Evolutionary conservation across 2,888 invertebrate species (phyloP).

Genomic region (Caenorhabditis afra): DNA sequence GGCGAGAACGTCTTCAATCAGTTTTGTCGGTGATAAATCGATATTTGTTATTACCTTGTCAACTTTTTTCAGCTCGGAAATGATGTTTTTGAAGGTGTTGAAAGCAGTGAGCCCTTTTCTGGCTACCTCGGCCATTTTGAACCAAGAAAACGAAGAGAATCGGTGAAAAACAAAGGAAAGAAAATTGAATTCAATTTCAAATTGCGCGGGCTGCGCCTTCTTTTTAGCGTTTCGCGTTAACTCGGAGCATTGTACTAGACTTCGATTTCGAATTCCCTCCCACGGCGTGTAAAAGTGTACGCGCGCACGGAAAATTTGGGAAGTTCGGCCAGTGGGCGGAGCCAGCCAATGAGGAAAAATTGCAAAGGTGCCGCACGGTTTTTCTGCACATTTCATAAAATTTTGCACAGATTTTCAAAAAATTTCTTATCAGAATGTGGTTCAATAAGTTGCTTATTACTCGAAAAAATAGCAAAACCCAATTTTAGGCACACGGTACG

Average conservation of each 20-base stretch:
- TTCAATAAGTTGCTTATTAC: no score
- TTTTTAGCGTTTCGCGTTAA: constrained; percentile 2
- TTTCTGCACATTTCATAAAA: no score
- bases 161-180: constrained; percentile 4
- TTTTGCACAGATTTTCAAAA: no score
- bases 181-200: constrained; percentile 12
- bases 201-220: constrained; percentile 16
- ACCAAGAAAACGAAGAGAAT: no score
- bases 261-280: not conserved
- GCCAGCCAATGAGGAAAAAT: no score
- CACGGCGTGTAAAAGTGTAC: no score
- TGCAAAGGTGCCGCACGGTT: no score
- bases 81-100: constrained; percentile 67
- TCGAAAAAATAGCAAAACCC: no score
- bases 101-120: constrained; percentile 55
- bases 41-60: constrained; percentile 65
- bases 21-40: constrained; percentile 5
- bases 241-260: constrained; percentile 22
- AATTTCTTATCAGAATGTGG: no score
- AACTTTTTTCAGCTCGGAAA: constrained; percentile 68
- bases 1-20: constrained; percentile 60
- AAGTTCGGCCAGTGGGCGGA: no score
- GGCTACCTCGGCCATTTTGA: constrained; percentile 47
- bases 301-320: no score
- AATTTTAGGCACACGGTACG: no score